These are phyloP conservation scores for Bothrops jararaca DNA, from an alignment of 2,113 vertebrate genomes.

Conservation along the genomic window DNA sequence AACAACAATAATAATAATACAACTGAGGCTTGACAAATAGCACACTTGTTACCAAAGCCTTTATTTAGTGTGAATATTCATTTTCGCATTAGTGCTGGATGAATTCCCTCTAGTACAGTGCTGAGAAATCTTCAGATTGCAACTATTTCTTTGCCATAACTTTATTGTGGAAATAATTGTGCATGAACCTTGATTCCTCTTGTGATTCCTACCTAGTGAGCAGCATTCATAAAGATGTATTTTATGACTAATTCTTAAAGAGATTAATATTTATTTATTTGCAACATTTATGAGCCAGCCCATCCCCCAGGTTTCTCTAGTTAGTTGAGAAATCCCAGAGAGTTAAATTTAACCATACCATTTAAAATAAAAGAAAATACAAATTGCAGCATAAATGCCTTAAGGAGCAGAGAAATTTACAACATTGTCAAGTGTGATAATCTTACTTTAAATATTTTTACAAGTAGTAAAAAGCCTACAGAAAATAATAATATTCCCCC, in stretches of 20 bases:
- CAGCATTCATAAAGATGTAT: background rate
- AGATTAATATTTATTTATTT: background rate
- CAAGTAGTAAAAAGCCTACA: background rate
- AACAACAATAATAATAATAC: slow-evolving; percentile 22
- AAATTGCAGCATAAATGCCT: background rate
- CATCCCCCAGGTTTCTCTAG: background rate
- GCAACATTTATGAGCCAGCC: background rate
- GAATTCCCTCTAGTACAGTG: slow-evolving; percentile 26
- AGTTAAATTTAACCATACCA: background rate
- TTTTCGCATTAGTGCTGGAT: slow-evolving; percentile 12
- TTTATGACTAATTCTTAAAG: background rate
- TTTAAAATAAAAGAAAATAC: background rate
- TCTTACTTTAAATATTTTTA: background rate
- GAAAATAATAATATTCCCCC: background rate
- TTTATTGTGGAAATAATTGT: background rate
- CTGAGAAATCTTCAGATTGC: slow-evolving; percentile 7
- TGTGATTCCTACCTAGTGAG: background rate
- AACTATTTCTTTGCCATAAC: slow-evolving; percentile 10
- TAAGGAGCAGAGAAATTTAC: background rate
- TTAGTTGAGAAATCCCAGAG: background rate
- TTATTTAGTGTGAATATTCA: slow-evolving; percentile 61
- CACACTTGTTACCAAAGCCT: slow-evolving; percentile 49
- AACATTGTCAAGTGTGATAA: background rate
- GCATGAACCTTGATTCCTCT: background rate
- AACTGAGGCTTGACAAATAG: slow-evolving; percentile 38